Percentiles rank a stretch among this genome's conserved stretches.
Conservation (phyloP, 2,113 vertebrate species). For the Coreoperca whiteheadi region DNA sequence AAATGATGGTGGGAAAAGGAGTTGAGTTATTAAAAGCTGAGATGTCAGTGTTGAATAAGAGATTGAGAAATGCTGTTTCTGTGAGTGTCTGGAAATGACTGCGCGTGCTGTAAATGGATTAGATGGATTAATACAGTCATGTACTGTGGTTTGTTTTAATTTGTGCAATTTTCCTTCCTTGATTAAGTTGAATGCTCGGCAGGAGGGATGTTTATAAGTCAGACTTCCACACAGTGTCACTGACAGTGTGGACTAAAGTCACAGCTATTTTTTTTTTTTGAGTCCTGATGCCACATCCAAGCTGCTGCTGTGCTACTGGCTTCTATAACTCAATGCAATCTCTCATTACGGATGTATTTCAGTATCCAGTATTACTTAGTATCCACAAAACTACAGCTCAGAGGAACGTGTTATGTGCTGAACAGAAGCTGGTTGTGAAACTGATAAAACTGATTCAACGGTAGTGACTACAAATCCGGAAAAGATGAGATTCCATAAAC, state of each 20-base stretch:
- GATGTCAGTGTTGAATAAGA: conserved; percentile 28
- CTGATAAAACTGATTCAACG: neutral
- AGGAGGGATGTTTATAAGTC: neutral
- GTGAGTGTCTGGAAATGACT: conserved; percentile 8
- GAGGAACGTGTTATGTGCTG: too few species aligned
- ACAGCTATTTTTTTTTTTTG: neutral
- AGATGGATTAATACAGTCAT: neutral
- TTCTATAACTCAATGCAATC: neutral
- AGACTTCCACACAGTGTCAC: neutral
- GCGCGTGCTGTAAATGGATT: neutral
- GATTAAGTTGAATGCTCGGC: neutral
- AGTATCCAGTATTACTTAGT: neutral
- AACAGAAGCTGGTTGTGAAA: neutral
- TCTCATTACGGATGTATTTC: neutral
- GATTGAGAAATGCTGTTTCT: conserved; percentile 30
- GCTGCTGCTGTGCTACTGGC: neutral
- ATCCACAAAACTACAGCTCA: neutral
- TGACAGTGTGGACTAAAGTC: too few species aligned
- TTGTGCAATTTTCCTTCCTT: neutral
- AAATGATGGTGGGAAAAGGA: conserved; percentile 33
- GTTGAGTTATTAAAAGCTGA: conserved; percentile 58
- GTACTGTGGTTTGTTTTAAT: neutral
- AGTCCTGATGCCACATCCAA: neutral
- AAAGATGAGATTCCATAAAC: neutral
- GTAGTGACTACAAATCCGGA: neutral